Evolutionary conservation across 1,140 invertebrate genomes (phyloP), one percentile per base, ranked within the genome.

Genomic region (Andricus grossulariae): DNA sequence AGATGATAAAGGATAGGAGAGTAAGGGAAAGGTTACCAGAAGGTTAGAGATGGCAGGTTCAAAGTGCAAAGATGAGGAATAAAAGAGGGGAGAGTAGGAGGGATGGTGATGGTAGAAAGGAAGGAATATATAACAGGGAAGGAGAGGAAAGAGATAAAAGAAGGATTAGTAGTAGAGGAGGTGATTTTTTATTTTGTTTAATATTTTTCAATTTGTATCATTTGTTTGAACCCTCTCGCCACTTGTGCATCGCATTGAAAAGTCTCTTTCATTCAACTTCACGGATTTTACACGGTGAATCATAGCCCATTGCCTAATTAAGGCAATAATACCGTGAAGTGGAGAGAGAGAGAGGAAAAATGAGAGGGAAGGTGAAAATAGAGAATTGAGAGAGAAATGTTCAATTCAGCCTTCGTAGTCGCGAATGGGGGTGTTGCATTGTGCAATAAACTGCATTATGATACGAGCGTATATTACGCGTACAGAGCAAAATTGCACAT

Each of bases 281-380:
- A 79, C 83, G 82, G 72, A 81, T 84, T 88, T 87, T 85, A 83
- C 83, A 82, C 81, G 82, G 81, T 73, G 60, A 82, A 80, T 84
- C 79, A 76, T 71, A 80, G 77, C 72, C 82, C 86, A 86, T 86
- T 81, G 86, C 81, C 84, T 88, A 87, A 88, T 88, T 88, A 87
- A 76, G 77, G 57, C 79, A 60, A 83, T 86, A 88, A 88, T 87
- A 81, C 80, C 39, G 60, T 71, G 72, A 80, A 80, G 80, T 49
- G 72, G 25, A 73, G 74, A 78, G 80, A 77, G 77, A 77, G 71
- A 54, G 71, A 77, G 60, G 57, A 73, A 74, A 75, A 73, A 71
- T 70, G 71, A 76, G 76, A 60, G 21, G 57, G 74, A 60, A 71
- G 75, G 45, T 55, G 82, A 79, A 51, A 66, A 18, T 50, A 81